Evolutionary conservation across 2,888 invertebrate species (phyloP).

Genomic region (Drosophila kokeensis): DNA sequence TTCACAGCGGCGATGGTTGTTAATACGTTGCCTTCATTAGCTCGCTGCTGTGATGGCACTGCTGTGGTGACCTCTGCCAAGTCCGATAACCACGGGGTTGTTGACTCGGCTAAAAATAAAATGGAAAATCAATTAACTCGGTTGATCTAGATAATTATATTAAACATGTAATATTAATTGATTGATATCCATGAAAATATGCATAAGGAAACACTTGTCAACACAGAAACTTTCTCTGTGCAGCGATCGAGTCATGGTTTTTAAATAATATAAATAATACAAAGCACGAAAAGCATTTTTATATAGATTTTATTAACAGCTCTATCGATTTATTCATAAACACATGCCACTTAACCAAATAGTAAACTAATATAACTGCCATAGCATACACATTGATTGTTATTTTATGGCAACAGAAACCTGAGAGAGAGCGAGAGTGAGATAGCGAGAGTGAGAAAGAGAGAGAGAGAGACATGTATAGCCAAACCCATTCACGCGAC

Average conservation of each 20-base stretch:
- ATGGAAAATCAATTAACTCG: conserved; percentile 2
- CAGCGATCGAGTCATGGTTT: conserved; percentile 19
- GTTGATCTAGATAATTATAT: conserved; percentile 6
- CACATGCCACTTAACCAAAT: conserved; percentile 59
- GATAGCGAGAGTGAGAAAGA: not conserved
- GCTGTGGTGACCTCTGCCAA: conserved; percentile 47
- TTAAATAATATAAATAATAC: conserved; percentile 26
- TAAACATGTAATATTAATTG: conserved; percentile 1
- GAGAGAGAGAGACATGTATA: not conserved
- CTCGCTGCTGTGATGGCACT: conserved; percentile 41
- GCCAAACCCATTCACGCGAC: conserved; percentile 4
- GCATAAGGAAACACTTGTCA: conserved; percentile 20
- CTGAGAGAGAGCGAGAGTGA: not conserved
- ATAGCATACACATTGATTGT: conserved; percentile 45
- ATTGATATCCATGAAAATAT: conserved; percentile 4
- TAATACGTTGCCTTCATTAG: conserved; percentile 19
- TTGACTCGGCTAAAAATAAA: conserved; percentile 57
- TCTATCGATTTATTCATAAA: conserved; percentile 55
- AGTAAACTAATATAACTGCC: conserved; percentile 68
- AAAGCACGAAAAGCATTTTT: conserved; percentile 57
- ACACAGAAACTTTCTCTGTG: conserved; percentile 39
- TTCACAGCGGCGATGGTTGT: conserved; percentile 27
- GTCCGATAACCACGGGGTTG: conserved; percentile 40
- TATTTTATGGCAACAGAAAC: conserved; percentile 55
- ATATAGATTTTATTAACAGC: conserved; percentile 50